Evolutionary conservation across 1,140 invertebrate genomes (phyloP).

Genomic region (Sesamia nonagrioides): DNA sequence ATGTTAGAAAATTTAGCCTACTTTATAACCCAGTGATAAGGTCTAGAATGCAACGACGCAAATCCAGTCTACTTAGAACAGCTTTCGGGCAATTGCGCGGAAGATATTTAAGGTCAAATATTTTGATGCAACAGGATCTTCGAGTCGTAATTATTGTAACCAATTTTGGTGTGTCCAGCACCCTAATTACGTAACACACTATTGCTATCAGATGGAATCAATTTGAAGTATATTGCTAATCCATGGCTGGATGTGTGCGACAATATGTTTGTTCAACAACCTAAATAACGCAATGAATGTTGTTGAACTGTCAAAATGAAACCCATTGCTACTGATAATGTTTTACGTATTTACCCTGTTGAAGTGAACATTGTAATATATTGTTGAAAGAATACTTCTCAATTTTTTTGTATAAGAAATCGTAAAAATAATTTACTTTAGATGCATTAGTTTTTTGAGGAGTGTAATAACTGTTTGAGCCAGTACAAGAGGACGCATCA

Average conservation of each 20-base stretch:
- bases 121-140: slow-evolving; percentile 6
- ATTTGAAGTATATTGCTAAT: too few relatives aligned
- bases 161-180: background rate
- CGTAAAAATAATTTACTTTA: background rate
- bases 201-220: too few relatives aligned
- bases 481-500: background rate
- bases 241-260: too few relatives aligned
- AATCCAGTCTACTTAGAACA: slow-evolving; percentile 1
- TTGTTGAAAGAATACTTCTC: background rate
- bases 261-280: too few relatives aligned
- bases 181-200: too few relatives aligned
- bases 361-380: background rate
- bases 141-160: background rate
- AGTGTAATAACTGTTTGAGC: background rate
- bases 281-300: too few relatives aligned
- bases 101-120: background rate
- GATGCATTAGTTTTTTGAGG: background rate
- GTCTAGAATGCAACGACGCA: background rate
- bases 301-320: too few relatives aligned
- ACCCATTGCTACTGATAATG: too few relatives aligned
- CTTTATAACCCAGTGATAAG: background rate
- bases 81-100: background rate
- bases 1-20: background rate
- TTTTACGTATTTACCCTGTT: too few relatives aligned
- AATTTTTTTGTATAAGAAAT: background rate